Conservation (phyloP, 2,888 invertebrate species). For the Thymelicus lineola region DNA sequence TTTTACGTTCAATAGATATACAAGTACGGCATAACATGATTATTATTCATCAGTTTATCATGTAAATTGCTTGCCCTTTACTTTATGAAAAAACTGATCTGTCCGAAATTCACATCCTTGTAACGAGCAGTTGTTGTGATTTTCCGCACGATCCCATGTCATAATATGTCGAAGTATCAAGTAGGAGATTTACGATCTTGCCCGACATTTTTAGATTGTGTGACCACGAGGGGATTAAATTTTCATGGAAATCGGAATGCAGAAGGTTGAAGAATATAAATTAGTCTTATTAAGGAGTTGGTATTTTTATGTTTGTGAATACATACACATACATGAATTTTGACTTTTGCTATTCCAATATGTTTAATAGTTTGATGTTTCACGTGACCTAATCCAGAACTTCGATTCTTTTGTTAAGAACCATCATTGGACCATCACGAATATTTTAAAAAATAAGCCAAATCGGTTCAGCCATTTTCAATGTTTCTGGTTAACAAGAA, state of each 20-base stretch:
- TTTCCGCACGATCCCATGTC: slow-evolving; percentile 13
- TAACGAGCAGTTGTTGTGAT: slow-evolving; percentile 11
- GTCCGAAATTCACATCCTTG: neutral
- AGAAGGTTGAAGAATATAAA: too few relatives aligned
- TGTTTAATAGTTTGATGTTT: too few relatives aligned
- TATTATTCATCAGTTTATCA: slow-evolving; percentile 9
- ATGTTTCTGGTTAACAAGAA: too few relatives aligned
- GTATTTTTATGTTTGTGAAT: too few relatives aligned
- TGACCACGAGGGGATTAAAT: neutral
- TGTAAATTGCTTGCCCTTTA: neutral
- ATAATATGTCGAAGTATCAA: slow-evolving; percentile 21
- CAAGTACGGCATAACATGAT: neutral
- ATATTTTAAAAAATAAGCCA: too few relatives aligned
- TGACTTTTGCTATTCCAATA: too few relatives aligned
- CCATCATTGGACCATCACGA: too few relatives aligned
- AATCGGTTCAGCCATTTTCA: too few relatives aligned
- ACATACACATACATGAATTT: too few relatives aligned
- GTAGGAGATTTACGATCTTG: slow-evolving; percentile 11
- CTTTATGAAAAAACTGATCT: neutral
- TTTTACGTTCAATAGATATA: neutral
- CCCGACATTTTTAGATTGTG: slow-evolving; percentile 9
- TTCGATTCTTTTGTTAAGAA: too few relatives aligned
- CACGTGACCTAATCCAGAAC: too few relatives aligned
- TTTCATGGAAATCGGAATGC: neutral
- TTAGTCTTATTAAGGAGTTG: too few relatives aligned